Conservation (phyloP, 53 echinoderm and acorn worm species). For the Pentamera pediparva region DNA sequence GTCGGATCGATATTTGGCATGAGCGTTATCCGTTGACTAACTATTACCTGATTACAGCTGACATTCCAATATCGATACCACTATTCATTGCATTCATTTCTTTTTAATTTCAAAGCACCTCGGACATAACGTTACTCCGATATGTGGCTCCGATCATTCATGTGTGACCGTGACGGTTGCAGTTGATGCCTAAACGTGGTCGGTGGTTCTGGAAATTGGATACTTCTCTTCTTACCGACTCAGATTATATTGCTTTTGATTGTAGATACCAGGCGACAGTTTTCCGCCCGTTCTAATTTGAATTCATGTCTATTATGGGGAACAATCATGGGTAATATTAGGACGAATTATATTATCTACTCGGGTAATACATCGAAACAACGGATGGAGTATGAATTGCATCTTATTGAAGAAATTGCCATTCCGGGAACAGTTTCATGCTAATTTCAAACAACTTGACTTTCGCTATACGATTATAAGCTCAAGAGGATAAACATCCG, state of each 20-base stretch:
- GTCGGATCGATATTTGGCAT: slow-evolving; percentile 18
- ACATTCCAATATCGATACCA: slow-evolving; percentile 6
- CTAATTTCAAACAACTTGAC: not conserved
- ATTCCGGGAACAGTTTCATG: not conserved
- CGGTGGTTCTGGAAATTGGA: slow-evolving; percentile 27
- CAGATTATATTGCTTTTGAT: slow-evolving; percentile 3
- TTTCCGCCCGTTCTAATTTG: not conserved
- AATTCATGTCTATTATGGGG: not conserved
- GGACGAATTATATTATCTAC: not conserved
- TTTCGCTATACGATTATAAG: not conserved
- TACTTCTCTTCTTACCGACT: slow-evolving; percentile 2
- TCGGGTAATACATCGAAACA: not conserved
- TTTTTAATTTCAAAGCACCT: slow-evolving; percentile 14
- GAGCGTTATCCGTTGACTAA: not conserved
- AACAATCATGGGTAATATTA: not conserved
- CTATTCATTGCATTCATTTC: slow-evolving; percentile 8
- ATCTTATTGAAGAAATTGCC: not conserved
- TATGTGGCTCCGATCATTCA: slow-evolving; percentile 14
- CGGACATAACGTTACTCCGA: not conserved
- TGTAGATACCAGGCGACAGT: not conserved
- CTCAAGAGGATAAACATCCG: not conserved
- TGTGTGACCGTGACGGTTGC: too few relatives aligned
- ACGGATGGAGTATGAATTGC: not conserved
- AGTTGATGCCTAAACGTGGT: slow-evolving; percentile 14
- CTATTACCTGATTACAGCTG: slow-evolving; percentile 17